Percentiles rank a stretch among this genome's conserved stretches.
Conservation (phyloP, 2,888 invertebrate species). For the Eubasilissa splendida region DNA sequence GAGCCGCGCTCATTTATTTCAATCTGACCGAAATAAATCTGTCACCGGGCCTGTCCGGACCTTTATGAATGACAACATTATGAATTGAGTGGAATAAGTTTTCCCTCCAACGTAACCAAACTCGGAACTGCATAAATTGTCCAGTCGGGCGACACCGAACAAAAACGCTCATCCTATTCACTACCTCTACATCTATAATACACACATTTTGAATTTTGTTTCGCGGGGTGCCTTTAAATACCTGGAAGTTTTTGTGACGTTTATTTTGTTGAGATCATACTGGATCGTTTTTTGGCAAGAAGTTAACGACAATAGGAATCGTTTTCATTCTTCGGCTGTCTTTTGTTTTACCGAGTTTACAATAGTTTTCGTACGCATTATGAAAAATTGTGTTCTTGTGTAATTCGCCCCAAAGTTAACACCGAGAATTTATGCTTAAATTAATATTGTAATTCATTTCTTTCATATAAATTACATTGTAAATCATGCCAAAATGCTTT, state of each 20-base stretch:
- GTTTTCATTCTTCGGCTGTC: slow-evolving; percentile 26
- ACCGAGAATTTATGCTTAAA: too few relatives aligned
- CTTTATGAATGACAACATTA: slow-evolving; percentile 55
- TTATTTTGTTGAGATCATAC: neutral
- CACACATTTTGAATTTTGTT: neutral
- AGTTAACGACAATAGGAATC: slow-evolving; percentile 29
- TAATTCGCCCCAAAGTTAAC: neutral
- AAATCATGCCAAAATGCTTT: too few relatives aligned
- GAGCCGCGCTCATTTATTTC: slow-evolving; percentile 53
- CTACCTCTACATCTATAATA: neutral
- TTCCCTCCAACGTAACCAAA: slow-evolving; percentile 30
- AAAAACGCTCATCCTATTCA: neutral
- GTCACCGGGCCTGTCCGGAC: slow-evolving; percentile 45
- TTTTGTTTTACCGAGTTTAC: slow-evolving; percentile 31
- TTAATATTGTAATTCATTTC: too few relatives aligned
- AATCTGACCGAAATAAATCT: slow-evolving; percentile 55
- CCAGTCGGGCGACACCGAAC: neutral
- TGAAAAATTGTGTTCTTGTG: neutral
- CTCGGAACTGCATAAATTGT: slow-evolving; percentile 10
- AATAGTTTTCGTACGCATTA: slow-evolving; percentile 2
- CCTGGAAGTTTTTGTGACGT: neutral
- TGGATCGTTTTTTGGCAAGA: slow-evolving; percentile 25
- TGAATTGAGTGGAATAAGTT: slow-evolving; percentile 51
- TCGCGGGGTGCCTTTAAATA: neutral
- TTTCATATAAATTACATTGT: too few relatives aligned